phyloP scores from a whole-genome alignment of 2,113 vertebrate genomes.

The Acanthisitta chloris region DNA sequence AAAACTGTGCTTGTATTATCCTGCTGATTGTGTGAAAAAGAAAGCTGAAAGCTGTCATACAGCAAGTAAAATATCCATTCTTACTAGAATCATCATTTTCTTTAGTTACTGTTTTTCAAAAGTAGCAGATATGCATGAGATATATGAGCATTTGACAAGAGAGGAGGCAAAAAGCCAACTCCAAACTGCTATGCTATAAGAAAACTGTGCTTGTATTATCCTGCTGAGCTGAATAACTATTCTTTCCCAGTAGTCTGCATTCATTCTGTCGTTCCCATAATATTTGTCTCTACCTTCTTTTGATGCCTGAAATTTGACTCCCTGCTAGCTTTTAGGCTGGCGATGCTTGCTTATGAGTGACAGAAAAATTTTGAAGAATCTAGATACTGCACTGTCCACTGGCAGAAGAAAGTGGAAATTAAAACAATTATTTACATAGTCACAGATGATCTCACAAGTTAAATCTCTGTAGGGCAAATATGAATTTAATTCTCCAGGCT shows the following conservation, averaged over 20 bases:
- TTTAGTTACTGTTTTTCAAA: neutral
- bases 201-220: neutral
- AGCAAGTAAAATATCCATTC: neutral
- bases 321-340: neutral
- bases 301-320: neutral
- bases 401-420: neutral
- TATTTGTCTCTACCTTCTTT: neutral
- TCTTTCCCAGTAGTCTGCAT: neutral
- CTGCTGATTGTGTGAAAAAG: neutral
- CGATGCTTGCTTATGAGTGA: neutral
- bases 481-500: neutral
- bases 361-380: neutral
- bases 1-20: neutral
- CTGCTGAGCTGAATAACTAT: too few species aligned
- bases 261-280: neutral
- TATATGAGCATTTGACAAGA: neutral
- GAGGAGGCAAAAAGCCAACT: neutral
- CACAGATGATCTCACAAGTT: neutral
- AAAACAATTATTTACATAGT: neutral
- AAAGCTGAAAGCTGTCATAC: neutral
- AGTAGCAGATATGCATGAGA: neutral
- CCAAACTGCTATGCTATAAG: neutral
- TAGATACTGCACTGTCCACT: neutral
- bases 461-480: neutral
- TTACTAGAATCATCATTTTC: neutral